Base-by-base conservation (phyloP, 2,888 invertebrate species). In the Drosophila ustulata region DNA sequence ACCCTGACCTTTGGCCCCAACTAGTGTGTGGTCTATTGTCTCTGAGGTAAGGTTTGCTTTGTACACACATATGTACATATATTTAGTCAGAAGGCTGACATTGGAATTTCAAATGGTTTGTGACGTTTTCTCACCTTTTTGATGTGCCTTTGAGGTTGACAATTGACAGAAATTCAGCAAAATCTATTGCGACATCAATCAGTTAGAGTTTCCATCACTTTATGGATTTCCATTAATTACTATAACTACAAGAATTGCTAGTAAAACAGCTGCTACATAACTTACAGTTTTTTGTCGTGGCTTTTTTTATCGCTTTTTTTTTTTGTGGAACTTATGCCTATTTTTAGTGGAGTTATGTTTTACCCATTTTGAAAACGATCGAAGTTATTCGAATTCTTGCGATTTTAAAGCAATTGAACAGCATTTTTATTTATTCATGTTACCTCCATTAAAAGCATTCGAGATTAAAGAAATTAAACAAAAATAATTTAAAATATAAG, bases 81-180 rank as follows among this genome's bases (percentile, higher is more conserved):
- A 13, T 51, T 52, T 57, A 39, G 25, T 23, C 8, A 7, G 11
- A 30, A 11, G 13, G 50, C 34, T 68, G 73, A 53, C 74, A 74
- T 74, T 72, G 73, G 68, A 72, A 66, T 52, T 57, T 53, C 30
- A 55, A 52, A 51, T 26, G 30, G 53, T 55, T 55, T 18, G 13
- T 28, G 55, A 58, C 28, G 46, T 47, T 49, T 61, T 50, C 4
- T 47, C 11, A 28, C 39, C 39, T 39, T 9, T 25, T 34, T 7
- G n/a, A 26, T 43, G 32, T 0, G 7, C 39, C 30, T 50, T 32
- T 32, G 9, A 32, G 7, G 8, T 49, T 26, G 45, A 18, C 25
- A 53, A 32, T 55, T 30, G 23, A 30, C 18, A 23, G 18, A 13
- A 13, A 30, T 6, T 32, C 8, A 25, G 3, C 23, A n/a, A 32